Conservation (phyloP, 2,888 invertebrate species). For the Disparrhopalites patrizii region DNA sequence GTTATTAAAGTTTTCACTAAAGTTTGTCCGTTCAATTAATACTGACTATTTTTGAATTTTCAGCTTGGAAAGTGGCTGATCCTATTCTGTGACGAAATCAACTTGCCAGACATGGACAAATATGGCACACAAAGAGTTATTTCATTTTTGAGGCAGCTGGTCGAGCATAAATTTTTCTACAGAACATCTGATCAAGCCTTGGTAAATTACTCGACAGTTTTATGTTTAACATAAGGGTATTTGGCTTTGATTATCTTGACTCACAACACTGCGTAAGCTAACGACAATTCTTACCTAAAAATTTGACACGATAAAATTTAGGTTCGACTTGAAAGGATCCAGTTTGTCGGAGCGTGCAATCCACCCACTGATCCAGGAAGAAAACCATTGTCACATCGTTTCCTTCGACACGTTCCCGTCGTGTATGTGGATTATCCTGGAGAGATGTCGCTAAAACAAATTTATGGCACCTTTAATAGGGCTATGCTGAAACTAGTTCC, state of each 20-base stretch:
- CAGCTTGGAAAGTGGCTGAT: slow-evolving; percentile 94
- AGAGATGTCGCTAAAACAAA: slow-evolving; percentile 92
- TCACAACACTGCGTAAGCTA: background rate
- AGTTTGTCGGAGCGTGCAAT: slow-evolving; percentile 99
- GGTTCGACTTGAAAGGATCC: slow-evolving; percentile 88
- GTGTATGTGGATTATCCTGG: slow-evolving; percentile 99
- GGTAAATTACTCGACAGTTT: slow-evolving; percentile 54
- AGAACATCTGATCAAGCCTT: slow-evolving; percentile 90
- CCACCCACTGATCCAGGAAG: slow-evolving; percentile 99
- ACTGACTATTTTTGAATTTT: slow-evolving; percentile 6
- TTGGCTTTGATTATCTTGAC: background rate
- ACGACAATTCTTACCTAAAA: background rate
- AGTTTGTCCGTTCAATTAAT: background rate
- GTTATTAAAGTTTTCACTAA: background rate
- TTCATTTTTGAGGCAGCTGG: slow-evolving; percentile 93
- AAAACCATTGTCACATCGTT: slow-evolving; percentile 86
- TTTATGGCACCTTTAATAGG: slow-evolving; percentile 97
- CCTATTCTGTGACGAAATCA: slow-evolving; percentile 99
- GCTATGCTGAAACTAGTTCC: slow-evolving; percentile 96
- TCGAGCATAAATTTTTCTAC: slow-evolving; percentile 92
- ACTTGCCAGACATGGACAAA: slow-evolving; percentile 97
- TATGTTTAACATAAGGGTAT: background rate
- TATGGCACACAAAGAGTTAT: slow-evolving; percentile 98
- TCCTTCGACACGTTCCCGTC: slow-evolving; percentile 91
- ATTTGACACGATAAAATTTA: background rate